Percentiles rank a stretch among this genome's conserved stretches.
These are phyloP conservation scores for Hippopotamus amphibius DNA, from an alignment of 2,113 vertebrate species.

Conservation along the genomic window DNA sequence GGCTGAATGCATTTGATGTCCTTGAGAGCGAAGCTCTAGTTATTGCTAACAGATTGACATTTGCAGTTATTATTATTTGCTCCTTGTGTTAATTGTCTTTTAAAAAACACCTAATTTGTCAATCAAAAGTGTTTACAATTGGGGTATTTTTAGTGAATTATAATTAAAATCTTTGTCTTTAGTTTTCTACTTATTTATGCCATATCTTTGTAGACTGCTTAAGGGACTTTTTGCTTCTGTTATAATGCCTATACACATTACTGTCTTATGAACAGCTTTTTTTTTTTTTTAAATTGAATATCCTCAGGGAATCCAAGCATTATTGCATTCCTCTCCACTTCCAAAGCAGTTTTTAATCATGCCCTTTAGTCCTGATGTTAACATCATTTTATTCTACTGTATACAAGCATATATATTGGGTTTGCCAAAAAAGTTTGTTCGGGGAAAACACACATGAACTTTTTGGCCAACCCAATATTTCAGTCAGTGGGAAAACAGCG, in stretches of 20 bases:
- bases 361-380: not conserved
- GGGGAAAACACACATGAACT: too few relatives aligned
- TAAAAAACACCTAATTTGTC: conserved; percentile 24
- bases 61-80: not conserved
- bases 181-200: not conserved
- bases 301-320: not conserved
- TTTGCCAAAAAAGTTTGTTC: too few relatives aligned
- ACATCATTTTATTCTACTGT: not conserved
- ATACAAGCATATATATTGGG: not conserved
- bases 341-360: not conserved
- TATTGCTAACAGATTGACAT: not conserved
- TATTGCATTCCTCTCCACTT: not conserved
- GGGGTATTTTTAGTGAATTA: not conserved
- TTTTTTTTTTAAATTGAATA: not conserved
- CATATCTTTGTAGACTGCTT: not conserved
- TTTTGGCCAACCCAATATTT: not conserved
- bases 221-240: not conserved
- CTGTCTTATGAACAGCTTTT: not conserved
- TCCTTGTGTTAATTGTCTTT: conserved; percentile 24
- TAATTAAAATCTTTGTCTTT: not conserved
- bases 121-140: not conserved
- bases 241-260: not conserved
- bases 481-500: not conserved
- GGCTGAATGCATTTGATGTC: not conserved
- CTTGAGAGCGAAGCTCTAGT: not conserved